Evolutionary conservation across 2,797 vertebrate genomes (phyloP), one percentile per base, ranked within the genome.

Genomic region (Lagocephalus sceleratus): DNA sequence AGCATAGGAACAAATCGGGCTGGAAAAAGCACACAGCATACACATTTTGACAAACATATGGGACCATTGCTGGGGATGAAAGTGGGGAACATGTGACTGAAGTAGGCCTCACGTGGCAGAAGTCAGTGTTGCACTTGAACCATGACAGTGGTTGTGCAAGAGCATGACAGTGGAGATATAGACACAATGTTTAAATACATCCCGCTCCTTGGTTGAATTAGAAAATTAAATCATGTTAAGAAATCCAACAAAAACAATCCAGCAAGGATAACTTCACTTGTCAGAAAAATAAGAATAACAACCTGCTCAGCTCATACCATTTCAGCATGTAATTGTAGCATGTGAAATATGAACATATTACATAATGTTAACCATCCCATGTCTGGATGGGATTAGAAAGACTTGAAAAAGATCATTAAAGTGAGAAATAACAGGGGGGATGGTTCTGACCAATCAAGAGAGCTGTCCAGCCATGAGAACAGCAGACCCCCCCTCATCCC

Each of bases 31-130:
- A 87, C 86, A 90, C 85, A 84, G 84, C 84, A 87, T 85, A 86
- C 86, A 87, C 86, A 84, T 89, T 90, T 86, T 79, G 65, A 88
- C 81, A 88, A 91, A 91, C 90, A 91, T 89, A 91, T 91, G 91
- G 88, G 89, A 78, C 88, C 90, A 61, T 89, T 71, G 73, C 82
- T 71, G 79, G 66, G 82, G 78, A 88, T 86, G 67, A 87, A 85
- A 82, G 79, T 56, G 68, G 55, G 50, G 59, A 67, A 88, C 89
- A 90, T 81, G 90, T 90, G 89, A 90, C 78, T 75, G 54, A 57
- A 82, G 72, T 77, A 70, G 59, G 68, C 71, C 77, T 81, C 85
- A 86, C 83, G 76, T 85, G 81, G 82, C 72, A 81, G 53, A 73
- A 84, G 72, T 82, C 78, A 60, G 45, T 46, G 69, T 59, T 16